Percentiles rank a stretch among this genome's conserved stretches.
Conservation (phyloP, 2,888 invertebrate species). For the Lamellibrachia satsuma region DNA sequence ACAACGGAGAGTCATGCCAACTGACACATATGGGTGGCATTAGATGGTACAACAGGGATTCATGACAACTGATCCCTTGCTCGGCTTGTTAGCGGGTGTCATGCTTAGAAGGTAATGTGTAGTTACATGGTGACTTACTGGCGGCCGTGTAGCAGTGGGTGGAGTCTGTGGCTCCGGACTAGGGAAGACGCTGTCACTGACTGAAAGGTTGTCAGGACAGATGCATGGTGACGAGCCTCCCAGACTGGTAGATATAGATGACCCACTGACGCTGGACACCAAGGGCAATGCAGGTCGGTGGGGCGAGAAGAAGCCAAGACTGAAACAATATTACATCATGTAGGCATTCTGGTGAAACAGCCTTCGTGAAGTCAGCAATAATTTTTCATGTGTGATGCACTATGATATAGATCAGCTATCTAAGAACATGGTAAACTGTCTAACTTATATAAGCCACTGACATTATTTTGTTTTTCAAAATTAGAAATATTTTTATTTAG, state of each 20-base stretch:
- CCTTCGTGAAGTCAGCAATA: not conserved
- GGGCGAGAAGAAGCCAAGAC: conserved; percentile 40
- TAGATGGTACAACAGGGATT: too few species aligned
- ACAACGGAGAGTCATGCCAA: not conserved
- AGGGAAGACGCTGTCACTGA: conserved; percentile 26
- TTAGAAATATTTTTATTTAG: too few species aligned
- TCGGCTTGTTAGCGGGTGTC: not conserved
- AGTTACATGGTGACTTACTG: conserved; percentile 19
- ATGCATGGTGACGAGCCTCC: conserved; percentile 25
- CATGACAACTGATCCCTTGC: not conserved
- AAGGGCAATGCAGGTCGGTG: not conserved
- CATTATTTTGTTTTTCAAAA: not conserved
- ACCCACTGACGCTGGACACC: not conserved
- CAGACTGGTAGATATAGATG: conserved; percentile 26
- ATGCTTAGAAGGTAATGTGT: conserved; percentile 14
- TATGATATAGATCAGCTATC: conserved; percentile 1
- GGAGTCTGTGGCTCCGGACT: conserved; percentile 25
- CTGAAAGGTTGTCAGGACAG: conserved; percentile 22
- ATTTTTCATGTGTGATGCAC: not conserved
- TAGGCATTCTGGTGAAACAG: not conserved
- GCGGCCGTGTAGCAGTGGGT: not conserved
- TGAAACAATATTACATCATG: conserved; percentile 25
- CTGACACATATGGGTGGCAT: too few species aligned
- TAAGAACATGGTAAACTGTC: not conserved
- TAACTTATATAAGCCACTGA: not conserved